phyloP scores from a whole-genome alignment of 2,888 invertebrate genomes.

The Idaea biselata region DNA sequence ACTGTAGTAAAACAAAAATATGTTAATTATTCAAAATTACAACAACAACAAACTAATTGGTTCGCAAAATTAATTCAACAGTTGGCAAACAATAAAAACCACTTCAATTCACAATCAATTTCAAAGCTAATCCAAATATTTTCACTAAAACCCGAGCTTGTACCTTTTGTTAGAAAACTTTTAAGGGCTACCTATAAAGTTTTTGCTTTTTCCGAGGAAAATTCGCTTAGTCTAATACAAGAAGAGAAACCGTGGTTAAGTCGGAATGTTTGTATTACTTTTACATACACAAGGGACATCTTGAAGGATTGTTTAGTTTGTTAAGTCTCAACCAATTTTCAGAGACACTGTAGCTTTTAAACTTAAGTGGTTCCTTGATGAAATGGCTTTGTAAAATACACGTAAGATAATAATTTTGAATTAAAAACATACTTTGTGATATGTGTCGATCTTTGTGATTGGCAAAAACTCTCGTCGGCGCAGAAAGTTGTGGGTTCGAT shows the following conservation, averaged over 20 bases:
- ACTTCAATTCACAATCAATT: neutral
- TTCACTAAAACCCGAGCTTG: neutral
- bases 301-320: neutral
- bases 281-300: neutral
- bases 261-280: neutral
- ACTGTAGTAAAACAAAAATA: neutral
- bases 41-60: neutral
- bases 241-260: neutral
- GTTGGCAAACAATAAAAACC: neutral
- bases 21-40: neutral
- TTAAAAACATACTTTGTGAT: neutral
- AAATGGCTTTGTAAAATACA: neutral
- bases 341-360: neutral
- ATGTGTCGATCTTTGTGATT: too few species aligned
- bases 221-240: neutral
- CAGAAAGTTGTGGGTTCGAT: too few species aligned
- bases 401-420: neutral
- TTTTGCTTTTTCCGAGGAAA: neutral
- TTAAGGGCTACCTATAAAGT: neutral
- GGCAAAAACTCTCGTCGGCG: too few species aligned
- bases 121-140: neutral
- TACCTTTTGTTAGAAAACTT: neutral
- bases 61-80: neutral
- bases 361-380: neutral
- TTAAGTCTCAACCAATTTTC: neutral